Evolutionary conservation across 1,140 invertebrate genomes (phyloP).

Genomic region (Berghia stephanieae): DNA sequence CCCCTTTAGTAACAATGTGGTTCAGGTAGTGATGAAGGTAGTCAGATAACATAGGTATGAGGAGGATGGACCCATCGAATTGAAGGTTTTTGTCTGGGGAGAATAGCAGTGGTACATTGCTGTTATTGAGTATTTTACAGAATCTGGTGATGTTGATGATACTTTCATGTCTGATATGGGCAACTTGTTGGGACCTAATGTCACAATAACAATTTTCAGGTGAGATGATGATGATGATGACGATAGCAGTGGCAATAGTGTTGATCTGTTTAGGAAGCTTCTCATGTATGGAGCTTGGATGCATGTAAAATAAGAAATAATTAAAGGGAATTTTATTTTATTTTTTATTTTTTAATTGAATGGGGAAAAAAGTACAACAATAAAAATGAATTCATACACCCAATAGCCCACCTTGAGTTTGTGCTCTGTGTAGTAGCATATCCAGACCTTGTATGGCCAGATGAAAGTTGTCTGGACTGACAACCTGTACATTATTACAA

Average conservation of each 20-base stretch:
- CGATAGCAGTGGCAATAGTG: too few relatives aligned
- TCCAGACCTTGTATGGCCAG: slow-evolving; percentile 15
- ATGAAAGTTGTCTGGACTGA: slow-evolving; percentile 7
- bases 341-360: too few relatives aligned
- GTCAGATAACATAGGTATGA: slow-evolving; percentile 16
- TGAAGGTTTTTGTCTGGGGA: background rate
- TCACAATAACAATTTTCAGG: too few relatives aligned
- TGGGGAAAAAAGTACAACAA: too few relatives aligned
- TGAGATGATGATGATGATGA: too few relatives aligned
- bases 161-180: background rate
- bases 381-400: too few relatives aligned
- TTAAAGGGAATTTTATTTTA: too few relatives aligned
- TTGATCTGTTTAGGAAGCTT: too few relatives aligned
- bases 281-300: too few relatives aligned
- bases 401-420: background rate
- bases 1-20: background rate
- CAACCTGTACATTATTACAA: slow-evolving; percentile 1
- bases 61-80: background rate
- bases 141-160: background rate
- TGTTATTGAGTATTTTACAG: background rate
- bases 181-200: background rate
- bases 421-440: background rate
- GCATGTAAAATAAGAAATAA: too few relatives aligned
- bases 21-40: slow-evolving; percentile 25
- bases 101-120: background rate